Evolutionary conservation across 64 coral and sea anemone genomes (phyloP).

Genomic region (Trachythela sp.): DNA sequence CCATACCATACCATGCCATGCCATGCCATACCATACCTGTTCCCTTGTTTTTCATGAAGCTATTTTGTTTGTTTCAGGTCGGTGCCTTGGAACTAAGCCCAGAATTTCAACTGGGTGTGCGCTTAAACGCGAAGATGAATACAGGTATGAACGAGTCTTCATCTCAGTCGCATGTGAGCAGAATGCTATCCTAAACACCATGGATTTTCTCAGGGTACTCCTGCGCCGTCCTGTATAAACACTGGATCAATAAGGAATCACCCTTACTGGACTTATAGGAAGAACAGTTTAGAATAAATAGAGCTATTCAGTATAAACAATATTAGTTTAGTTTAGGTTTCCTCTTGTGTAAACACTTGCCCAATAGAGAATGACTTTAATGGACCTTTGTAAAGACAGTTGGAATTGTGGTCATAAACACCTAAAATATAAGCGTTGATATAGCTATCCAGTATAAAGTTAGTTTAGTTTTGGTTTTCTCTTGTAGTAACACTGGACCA

Average conservation of each 20-base stretch:
- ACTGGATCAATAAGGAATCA: not conserved
- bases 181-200: not conserved
- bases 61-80: conserved; percentile 33
- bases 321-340: no score
- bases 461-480: no score
- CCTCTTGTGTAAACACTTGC: no score
- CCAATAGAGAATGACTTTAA: no score
- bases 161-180: not conserved
- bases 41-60: not conserved
- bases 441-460: no score
- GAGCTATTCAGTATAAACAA: no score
- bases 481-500: no score
- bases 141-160: conserved; percentile 20
- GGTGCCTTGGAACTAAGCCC: conserved; percentile 52
- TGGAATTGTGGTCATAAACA: no score
- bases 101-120: conserved; percentile 59
- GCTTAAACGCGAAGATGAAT: conserved; percentile 70
- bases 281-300: no score
- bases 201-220: not conserved
- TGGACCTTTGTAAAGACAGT: no score
- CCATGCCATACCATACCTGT: not conserved
- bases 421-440: no score
- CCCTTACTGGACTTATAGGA: no score
- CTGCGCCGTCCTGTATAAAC: not conserved
- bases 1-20: not conserved